phyloP scores from a whole-genome alignment of 2,113 vertebrate species.

The Psammodynastes pulverulentus region DNA sequence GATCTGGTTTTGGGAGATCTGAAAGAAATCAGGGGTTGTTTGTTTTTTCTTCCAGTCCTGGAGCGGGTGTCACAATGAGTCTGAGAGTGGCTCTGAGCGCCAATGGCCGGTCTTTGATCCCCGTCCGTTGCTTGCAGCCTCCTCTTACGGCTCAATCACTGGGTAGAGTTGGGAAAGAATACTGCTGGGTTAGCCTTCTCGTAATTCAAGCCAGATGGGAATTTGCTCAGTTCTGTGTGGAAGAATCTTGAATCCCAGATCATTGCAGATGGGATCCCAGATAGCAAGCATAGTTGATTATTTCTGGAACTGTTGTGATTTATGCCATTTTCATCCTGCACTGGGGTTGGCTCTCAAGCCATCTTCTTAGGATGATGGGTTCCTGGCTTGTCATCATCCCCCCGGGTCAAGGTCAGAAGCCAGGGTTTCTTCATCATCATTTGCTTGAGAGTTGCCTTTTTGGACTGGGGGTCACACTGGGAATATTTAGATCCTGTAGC shows the following conservation, averaged over 20 bases:
- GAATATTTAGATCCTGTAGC: background rate
- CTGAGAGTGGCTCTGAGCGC: background rate
- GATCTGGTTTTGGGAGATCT: background rate
- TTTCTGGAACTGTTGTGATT: background rate
- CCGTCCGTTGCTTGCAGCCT: conserved; percentile 29
- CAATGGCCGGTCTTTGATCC: background rate
- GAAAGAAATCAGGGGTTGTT: background rate
- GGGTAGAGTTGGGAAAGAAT: conserved; percentile 57
- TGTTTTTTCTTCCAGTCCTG: background rate
- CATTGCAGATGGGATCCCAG: background rate
- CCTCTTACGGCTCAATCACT: conserved; percentile 55
- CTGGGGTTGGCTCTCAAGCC: background rate
- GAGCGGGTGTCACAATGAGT: background rate
- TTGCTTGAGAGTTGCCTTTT: background rate
- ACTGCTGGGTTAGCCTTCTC: conserved; percentile 54
- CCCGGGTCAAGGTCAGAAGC: background rate
- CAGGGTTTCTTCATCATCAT: background rate
- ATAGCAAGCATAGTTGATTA: background rate
- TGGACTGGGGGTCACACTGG: background rate
- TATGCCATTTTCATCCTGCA: background rate
- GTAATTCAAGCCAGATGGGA: conserved; percentile 58
- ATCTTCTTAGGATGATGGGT: background rate
- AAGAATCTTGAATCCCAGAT: background rate
- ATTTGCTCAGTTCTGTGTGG: conserved; percentile 62
- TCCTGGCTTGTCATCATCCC: background rate